phyloP scores from a whole-genome alignment of 2,113 vertebrate species.

The Ptilonorhynchus violaceus region DNA sequence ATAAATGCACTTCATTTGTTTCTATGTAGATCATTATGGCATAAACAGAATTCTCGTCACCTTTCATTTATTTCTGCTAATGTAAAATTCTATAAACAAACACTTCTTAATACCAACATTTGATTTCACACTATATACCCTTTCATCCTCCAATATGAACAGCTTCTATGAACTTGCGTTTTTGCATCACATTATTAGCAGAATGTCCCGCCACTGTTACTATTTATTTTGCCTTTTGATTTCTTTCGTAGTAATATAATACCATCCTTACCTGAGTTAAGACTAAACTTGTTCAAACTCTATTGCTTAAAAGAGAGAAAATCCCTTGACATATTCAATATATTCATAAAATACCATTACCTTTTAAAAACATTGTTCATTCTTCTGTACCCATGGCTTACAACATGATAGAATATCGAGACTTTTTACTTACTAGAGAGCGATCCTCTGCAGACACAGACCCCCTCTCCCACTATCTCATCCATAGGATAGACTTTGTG shows the following conservation, averaged over 20 bases:
- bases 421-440: constrained; percentile 54
- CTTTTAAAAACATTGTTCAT: not conserved
- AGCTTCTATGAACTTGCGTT: not conserved
- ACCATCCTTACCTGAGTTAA: constrained; percentile 63
- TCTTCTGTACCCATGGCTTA: not conserved
- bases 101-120: not conserved
- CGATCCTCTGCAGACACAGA: constrained; percentile 32
- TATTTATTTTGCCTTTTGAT: constrained; percentile 9
- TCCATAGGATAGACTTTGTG: constrained; percentile 59
- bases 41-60: not conserved
- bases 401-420: not conserved
- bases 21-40: not conserved
- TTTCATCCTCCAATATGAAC: not conserved
- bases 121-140: not conserved
- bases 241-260: constrained; percentile 31
- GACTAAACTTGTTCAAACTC: constrained; percentile 43
- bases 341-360: constrained; percentile 9
- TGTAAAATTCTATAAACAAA: not conserved
- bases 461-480: constrained; percentile 54
- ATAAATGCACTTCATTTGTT: not conserved
- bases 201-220: not conserved
- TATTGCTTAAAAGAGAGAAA: constrained; percentile 38
- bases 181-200: not conserved
- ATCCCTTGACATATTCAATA: constrained; percentile 36
- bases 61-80: not conserved